A percentile compares a stretch with the other conserved stretches of the same genome.
These are phyloP conservation scores for Hucho hucho DNA, from an alignment of 2,113 vertebrate genomes.

Conservation along the genomic window DNA sequence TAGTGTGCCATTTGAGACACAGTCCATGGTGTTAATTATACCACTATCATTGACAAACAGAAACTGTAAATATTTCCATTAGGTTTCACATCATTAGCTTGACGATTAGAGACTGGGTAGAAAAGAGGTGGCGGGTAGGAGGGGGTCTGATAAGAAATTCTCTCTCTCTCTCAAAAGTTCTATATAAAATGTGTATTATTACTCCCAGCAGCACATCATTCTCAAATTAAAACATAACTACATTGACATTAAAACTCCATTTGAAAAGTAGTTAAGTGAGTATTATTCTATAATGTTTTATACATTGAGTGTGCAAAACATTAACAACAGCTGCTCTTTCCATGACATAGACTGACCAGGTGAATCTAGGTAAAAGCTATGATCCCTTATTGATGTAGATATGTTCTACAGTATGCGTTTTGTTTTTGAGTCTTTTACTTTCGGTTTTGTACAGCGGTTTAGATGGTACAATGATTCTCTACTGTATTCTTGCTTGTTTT, in stretches of 20 bases:
- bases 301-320: not conserved
- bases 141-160: slow-evolving; percentile 22
- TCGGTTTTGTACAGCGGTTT: too few relatives aligned
- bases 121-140: slow-evolving; percentile 7
- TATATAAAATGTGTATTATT: too few relatives aligned
- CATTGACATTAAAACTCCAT: not conserved
- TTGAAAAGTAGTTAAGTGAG: not conserved
- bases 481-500: too few relatives aligned
- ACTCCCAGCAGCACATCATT: not conserved
- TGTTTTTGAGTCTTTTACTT: too few relatives aligned
- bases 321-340: too few relatives aligned
- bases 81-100: slow-evolving; percentile 34
- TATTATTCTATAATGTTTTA: too few relatives aligned
- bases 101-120: slow-evolving; percentile 30
- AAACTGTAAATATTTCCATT: slow-evolving; percentile 61
- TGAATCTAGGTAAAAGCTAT: too few relatives aligned
- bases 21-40: slow-evolving; percentile 51
- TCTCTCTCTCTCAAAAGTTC: not conserved
- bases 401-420: too few relatives aligned
- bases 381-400: too few relatives aligned
- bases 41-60: slow-evolving; percentile 55
- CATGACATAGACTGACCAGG: too few relatives aligned
- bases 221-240: not conserved
- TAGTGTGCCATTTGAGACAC: too few relatives aligned
- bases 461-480: too few relatives aligned